phyloP scores from a whole-genome alignment of 2,113 vertebrate species.

The Paracanthobrama guichenoti region DNA sequence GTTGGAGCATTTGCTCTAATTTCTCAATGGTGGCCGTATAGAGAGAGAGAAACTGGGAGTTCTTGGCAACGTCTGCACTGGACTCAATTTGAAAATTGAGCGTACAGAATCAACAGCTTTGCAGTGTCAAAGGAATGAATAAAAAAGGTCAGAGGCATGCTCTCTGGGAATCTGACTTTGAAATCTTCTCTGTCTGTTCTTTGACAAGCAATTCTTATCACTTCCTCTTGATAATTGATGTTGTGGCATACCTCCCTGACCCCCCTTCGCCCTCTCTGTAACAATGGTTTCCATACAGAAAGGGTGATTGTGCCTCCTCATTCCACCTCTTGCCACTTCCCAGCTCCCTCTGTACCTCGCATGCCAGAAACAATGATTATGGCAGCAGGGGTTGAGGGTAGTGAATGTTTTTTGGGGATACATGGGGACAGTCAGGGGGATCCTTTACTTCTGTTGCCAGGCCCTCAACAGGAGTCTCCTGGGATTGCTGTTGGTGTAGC shows the following conservation, averaged over 20 bases:
- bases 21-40: slow-evolving; percentile 11
- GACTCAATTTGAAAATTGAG: slow-evolving; percentile 11
- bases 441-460: slow-evolving; percentile 39
- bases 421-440: slow-evolving; percentile 21
- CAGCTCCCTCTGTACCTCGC: not conserved
- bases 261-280: not conserved
- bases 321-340: not conserved
- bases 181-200: not conserved
- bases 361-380: slow-evolving; percentile 25
- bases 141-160: not conserved
- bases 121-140: not conserved
- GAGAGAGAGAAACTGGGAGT: not conserved
- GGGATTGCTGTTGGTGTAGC: slow-evolving; percentile 36
- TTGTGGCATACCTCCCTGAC: not conserved
- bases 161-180: slow-evolving; percentile 27
- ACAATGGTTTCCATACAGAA: slow-evolving; percentile 19
- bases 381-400: not conserved
- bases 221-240: slow-evolving; percentile 22
- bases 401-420: not conserved
- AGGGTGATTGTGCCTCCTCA: not conserved
- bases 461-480: slow-evolving; percentile 35
- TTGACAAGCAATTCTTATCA: slow-evolving; percentile 21
- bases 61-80: slow-evolving; percentile 24
- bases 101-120: not conserved
- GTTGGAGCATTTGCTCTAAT: slow-evolving; percentile 36